Conservation (phyloP, 2,888 invertebrate genomes). For the Sphaerophoria rueppellii region DNA sequence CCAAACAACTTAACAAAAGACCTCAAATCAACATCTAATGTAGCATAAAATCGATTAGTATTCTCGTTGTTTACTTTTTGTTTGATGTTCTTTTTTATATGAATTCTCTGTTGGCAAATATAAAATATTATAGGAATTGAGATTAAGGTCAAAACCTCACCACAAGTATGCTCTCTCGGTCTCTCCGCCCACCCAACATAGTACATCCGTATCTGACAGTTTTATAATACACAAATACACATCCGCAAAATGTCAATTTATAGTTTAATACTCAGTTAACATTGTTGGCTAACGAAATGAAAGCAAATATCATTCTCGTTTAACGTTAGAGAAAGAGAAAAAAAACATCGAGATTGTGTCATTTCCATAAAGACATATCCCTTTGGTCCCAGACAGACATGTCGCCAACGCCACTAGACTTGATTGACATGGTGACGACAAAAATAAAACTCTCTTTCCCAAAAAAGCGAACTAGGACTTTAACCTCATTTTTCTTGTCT, state of each 20-base stretch:
- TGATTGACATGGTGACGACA: slow-evolving; percentile 39
- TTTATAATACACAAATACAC: neutral
- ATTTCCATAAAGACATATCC: slow-evolving; percentile 19
- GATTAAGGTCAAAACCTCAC: slow-evolving; percentile 20
- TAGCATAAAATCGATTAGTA: slow-evolving; percentile 22
- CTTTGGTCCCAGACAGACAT: slow-evolving; percentile 53
- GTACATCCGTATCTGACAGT: neutral
- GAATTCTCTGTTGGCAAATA: slow-evolving; percentile 1
- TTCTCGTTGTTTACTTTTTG: neutral
- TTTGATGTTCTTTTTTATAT: neutral
- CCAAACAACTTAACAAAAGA: neutral
- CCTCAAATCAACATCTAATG: slow-evolving; percentile 27
- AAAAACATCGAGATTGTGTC: slow-evolving; percentile 21
- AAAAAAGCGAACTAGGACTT: neutral
- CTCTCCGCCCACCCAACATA: neutral
- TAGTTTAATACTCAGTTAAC: neutral
- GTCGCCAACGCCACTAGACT: slow-evolving; percentile 47
- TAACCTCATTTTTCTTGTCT: slow-evolving; percentile 14
- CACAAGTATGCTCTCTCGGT: neutral
- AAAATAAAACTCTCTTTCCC: neutral
- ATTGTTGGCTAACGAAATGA: neutral
- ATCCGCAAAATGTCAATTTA: slow-evolving; percentile 22
- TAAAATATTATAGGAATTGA: neutral
- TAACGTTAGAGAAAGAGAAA: slow-evolving; percentile 33
- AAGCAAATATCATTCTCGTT: slow-evolving; percentile 1